Base-by-base conservation (phyloP, 2,888 invertebrate genomes). In the Drosophila formosana region DNA sequence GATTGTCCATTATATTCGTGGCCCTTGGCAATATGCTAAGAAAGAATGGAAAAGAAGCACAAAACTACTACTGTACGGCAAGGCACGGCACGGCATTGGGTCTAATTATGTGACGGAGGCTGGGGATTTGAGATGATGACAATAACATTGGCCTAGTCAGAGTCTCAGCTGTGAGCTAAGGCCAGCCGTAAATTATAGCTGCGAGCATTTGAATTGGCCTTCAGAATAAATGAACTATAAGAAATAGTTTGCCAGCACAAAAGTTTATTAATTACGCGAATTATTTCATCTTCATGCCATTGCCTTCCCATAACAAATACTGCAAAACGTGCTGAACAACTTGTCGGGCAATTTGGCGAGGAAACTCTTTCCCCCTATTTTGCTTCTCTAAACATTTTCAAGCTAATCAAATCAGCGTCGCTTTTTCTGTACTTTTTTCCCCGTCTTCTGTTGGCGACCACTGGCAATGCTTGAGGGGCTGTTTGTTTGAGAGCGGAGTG, bases 251-350 rank as follows among this genome's bases (percentile, higher is more conserved):
- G 71, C 65, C 72, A 53, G 34, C 60, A 61, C 68, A 64, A 85
- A 82, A 82, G 55, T 80, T 86, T 86, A 86, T 86, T 82, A 82
- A 82, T 82, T 82, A 77, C 75, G 63, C 80, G 66, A 80, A 82
- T 82, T 80, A 82, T 75, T 82, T 80, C 70, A 60, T 60, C 45
- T 61, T 56, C 41, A 45, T 30, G 37, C 50, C 8, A 26, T 51
- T 23, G 68, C 56, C 45, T 47, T 52, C 25, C 45, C 26, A n/a
- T 47, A 63, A 47, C 47, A 66, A 72, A 72, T 55, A 53, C 45
- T 53, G 9, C 37, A 63, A 39, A 57, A 75, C 66, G 58, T 72
- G 60, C 60, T n/a, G 50, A 62, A 60, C 62, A 63, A 69, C 52
- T 66, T 55, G 26, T 50, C 32, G 26, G 26, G 45, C 66, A 71